Evolutionary conservation across 2,888 invertebrate genomes (phyloP).

Genomic region (Spodoptera littoralis): DNA sequence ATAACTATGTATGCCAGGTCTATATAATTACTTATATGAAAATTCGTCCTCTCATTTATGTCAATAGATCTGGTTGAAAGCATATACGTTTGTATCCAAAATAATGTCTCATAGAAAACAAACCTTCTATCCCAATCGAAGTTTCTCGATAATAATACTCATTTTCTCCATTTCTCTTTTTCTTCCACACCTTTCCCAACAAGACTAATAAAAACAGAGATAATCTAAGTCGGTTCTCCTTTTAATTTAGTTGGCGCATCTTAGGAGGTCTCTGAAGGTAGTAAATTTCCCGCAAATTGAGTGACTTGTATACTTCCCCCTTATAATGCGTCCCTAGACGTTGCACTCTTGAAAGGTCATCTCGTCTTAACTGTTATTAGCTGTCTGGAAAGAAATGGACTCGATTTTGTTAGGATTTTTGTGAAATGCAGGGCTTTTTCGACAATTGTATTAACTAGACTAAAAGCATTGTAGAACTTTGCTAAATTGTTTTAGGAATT

Average conservation of each 20-base stretch:
- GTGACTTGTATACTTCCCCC: constrained; percentile 42
- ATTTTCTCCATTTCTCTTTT: no score
- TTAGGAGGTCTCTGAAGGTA: constrained; percentile 23
- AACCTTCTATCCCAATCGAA: no score
- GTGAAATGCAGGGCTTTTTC: not conserved
- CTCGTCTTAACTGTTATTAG: constrained; percentile 33
- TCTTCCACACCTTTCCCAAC: not conserved
- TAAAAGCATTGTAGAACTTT: no score
- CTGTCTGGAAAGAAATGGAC: constrained; percentile 17
- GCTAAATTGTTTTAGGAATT: no score
- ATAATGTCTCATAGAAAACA: no score
- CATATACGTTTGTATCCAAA: no score
- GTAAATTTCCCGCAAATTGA: constrained; percentile 45
- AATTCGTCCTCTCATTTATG: no score
- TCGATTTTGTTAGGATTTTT: not conserved
- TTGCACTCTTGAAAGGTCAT: constrained; percentile 25
- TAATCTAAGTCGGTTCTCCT: constrained; percentile 8
- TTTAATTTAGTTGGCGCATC: constrained; percentile 31
- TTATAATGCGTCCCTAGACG: constrained; percentile 44
- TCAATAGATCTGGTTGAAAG: no score
- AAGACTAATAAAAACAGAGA: constrained; percentile 18
- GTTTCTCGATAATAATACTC: no score
- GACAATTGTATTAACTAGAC: no score
- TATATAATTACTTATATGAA: no score
- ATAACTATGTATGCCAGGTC: no score